Conservation (phyloP, 2,888 invertebrate species). For the Neelides folsomi region DNA sequence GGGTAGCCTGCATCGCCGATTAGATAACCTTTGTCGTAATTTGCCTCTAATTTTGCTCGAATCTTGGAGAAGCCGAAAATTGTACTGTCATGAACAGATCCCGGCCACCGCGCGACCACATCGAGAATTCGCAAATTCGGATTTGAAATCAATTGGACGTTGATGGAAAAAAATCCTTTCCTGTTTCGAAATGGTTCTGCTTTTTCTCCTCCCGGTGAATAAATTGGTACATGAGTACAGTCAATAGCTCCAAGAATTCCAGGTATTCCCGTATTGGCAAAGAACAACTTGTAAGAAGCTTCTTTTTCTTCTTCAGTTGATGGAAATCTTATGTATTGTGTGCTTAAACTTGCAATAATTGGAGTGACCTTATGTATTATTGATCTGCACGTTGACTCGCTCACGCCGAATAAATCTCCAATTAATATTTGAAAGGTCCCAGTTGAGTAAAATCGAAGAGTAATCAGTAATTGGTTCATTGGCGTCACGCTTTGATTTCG, state of each 20-base stretch:
- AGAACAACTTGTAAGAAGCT: not conserved
- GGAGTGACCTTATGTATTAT: not conserved
- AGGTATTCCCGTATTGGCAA: conserved; percentile 5
- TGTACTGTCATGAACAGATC: conserved; percentile 1
- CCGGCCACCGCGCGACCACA: conserved; percentile 4
- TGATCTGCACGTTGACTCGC: not conserved
- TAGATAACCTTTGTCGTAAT: not conserved
- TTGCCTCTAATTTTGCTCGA: not conserved
- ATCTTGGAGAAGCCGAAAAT: not conserved
- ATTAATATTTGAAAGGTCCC: not conserved
- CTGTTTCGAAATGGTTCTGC: conserved; percentile 14
- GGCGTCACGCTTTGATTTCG: not conserved
- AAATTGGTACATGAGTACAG: conserved; percentile 13
- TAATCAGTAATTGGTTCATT: not conserved
- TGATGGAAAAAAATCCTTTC: conserved; percentile 14
- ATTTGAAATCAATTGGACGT: conserved; percentile 11
- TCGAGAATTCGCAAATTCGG: not conserved
- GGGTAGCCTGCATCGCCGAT: conserved; percentile 29
- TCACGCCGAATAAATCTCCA: not conserved
- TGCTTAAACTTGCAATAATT: not conserved
- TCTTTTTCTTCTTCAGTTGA: not conserved
- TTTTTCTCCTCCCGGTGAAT: conserved; percentile 4
- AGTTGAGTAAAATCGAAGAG: not conserved
- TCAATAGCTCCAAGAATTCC: conserved; percentile 14
- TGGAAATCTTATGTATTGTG: not conserved